Evolutionary conservation across 2,888 invertebrate genomes (phyloP).

Genomic region (Ichneumoninae sp.): DNA sequence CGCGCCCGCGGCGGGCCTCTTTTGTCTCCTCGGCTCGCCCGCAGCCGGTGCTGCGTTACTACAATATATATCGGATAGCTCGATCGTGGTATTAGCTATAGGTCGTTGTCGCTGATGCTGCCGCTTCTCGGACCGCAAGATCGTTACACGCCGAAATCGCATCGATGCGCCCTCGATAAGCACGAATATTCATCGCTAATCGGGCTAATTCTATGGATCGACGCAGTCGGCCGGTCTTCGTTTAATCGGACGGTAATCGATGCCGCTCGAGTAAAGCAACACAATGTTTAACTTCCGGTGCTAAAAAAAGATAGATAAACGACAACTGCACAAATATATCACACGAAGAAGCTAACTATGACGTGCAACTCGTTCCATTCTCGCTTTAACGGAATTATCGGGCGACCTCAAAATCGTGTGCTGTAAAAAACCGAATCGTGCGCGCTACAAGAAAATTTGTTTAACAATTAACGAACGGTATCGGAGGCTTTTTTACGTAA

Average conservation of each 20-base stretch:
- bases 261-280: no score
- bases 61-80: constrained; percentile 45
- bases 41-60: constrained; percentile 26
- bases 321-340: no score
- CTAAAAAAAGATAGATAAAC: no score
- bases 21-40: constrained; percentile 45
- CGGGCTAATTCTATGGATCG: constrained; percentile 50
- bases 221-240: constrained; percentile 9
- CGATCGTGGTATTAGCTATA: constrained; percentile 49
- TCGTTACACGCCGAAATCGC: constrained; percentile 59
- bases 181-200: constrained; percentile 44
- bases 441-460: no score
- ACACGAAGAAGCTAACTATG: no score
- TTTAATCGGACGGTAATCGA: neutral
- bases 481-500: no score
- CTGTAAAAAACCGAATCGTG: no score
- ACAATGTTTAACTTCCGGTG: no score
- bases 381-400: no score
- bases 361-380: no score
- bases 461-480: no score
- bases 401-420: no score
- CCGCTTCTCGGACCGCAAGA: constrained; percentile 51
- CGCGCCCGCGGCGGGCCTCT: constrained; percentile 55
- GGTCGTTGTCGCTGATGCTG: constrained; percentile 24
- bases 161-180: constrained; percentile 34